A percentile compares a stretch with the other conserved stretches of the same genome.
These are phyloP conservation scores for Hyles euphorbiae DNA, from an alignment of 1,140 invertebrate genomes.

Conservation along the genomic window DNA sequence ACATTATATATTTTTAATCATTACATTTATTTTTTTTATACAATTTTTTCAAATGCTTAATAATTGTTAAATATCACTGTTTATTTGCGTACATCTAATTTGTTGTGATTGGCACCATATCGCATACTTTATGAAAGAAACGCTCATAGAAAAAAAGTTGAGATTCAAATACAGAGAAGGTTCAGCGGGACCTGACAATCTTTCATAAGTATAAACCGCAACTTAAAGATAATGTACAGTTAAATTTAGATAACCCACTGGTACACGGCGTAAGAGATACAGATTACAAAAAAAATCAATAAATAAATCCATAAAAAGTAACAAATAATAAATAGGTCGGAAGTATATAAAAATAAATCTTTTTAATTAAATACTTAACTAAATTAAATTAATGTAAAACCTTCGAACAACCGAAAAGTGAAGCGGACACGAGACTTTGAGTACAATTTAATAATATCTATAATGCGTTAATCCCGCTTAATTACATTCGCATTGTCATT, in stretches of 20 bases:
- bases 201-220: slow-evolving; percentile 68
- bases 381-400: slow-evolving; percentile 45
- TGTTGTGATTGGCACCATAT: slow-evolving; percentile 65
- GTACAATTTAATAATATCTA: not conserved
- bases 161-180: slow-evolving; percentile 65
- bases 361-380: slow-evolving; percentile 70
- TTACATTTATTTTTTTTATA: slow-evolving; percentile 46
- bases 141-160: slow-evolving; percentile 55
- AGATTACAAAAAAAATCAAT: slow-evolving; percentile 23
- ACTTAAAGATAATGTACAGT: slow-evolving; percentile 52
- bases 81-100: not conserved
- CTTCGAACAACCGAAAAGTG: slow-evolving; percentile 3
- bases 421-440: not conserved
- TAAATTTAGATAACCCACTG: slow-evolving; percentile 31
- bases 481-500: no score
- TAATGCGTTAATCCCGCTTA: not conserved
- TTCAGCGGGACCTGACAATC: slow-evolving; percentile 37
- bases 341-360: slow-evolving; percentile 70
- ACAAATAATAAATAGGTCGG: slow-evolving; percentile 70
- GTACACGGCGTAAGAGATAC: slow-evolving; percentile 17
- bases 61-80: not conserved
- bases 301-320: slow-evolving; percentile 60
- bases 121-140: slow-evolving; percentile 41
- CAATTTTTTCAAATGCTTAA: slow-evolving; percentile 1
- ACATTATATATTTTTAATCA: slow-evolving; percentile 19